Evolutionary conservation across 64 coral and sea anemone genomes (phyloP).

Genomic region (Montipora sp.): DNA sequence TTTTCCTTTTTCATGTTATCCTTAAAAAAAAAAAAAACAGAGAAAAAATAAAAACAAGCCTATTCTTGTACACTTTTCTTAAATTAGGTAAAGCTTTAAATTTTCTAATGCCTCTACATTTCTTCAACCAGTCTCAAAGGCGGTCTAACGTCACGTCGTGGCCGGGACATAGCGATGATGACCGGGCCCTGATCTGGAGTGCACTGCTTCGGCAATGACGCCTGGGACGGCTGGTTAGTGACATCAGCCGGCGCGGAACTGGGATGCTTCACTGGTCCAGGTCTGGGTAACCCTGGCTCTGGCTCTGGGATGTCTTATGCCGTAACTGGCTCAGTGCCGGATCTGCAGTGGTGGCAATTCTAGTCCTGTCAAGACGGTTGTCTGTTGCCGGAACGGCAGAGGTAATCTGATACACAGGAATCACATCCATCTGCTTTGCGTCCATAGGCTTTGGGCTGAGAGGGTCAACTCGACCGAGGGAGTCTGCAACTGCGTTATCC

Average conservation of each 20-base stretch:
- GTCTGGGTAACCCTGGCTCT: background rate
- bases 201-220: background rate
- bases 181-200: background rate
- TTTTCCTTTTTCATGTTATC: background rate
- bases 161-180: background rate
- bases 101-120: background rate
- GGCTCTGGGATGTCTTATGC: background rate
- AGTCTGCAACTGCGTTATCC: constrained; percentile 25
- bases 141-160: background rate
- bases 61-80: background rate
- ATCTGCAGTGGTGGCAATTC: constrained; percentile 11
- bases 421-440: constrained; percentile 26
- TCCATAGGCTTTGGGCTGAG: constrained; percentile 1
- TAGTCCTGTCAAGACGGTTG: background rate
- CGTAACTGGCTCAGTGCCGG: background rate
- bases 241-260: background rate
- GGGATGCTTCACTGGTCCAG: constrained; percentile 8
- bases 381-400: background rate
- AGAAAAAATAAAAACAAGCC: background rate
- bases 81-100: background rate
- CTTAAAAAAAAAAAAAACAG: background rate
- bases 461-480: constrained; percentile 17
- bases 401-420: constrained; percentile 28
- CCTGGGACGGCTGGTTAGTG: background rate
- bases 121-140: background rate